phyloP scores from a whole-genome alignment of 1,140 invertebrate species.

The Calosoma granatense region DNA sequence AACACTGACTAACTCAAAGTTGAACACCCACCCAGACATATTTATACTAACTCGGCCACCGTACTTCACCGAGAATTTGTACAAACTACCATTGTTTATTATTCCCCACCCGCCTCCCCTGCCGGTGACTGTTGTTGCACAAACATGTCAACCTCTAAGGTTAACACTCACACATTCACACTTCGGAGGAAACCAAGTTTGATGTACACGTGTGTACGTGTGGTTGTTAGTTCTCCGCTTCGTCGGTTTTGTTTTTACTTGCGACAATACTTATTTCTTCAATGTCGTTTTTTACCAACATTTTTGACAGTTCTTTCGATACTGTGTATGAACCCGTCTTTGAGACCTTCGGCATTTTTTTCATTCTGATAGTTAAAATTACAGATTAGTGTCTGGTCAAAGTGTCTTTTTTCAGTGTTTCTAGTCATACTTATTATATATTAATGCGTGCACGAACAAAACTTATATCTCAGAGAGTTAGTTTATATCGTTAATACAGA shows the following conservation, averaged over 20 bases:
- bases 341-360: neutral
- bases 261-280: conserved; percentile 3
- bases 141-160: conserved; percentile 6
- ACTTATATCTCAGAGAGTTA: no score
- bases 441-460: no score
- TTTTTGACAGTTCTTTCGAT: neutral
- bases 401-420: no score
- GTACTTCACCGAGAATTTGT: neutral
- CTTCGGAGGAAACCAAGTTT: neutral
- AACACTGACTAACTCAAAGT: neutral
- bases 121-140: neutral
- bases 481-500: no score
- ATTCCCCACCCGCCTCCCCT: no score
- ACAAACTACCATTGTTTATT: neutral
- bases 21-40: neutral
- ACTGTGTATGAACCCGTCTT: neutral
- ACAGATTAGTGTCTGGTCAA: no score
- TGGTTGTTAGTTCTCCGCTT: neutral
- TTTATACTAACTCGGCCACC: neutral
- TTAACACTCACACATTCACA: neutral
- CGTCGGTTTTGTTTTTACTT: neutral
- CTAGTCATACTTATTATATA: no score
- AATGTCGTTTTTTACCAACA: conserved; percentile 1
- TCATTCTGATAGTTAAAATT: neutral
- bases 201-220: neutral